phyloP scores from a whole-genome alignment of 2,888 invertebrate species.

The Thysanoteuthis rhombus region DNA sequence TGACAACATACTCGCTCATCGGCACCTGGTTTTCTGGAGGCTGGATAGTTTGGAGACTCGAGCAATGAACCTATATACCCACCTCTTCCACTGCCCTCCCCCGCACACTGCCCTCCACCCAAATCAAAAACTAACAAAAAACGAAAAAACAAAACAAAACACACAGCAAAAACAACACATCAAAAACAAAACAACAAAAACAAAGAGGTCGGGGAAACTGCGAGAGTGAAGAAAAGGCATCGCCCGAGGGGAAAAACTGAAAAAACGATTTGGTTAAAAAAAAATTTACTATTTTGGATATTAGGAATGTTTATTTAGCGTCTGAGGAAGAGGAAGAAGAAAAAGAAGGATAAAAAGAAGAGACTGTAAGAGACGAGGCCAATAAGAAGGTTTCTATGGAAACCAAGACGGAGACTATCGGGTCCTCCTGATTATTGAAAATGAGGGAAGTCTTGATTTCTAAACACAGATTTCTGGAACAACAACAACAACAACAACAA shows the following conservation, averaged over 20 bases:
- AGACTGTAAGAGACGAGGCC: neutral
- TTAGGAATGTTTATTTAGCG: neutral
- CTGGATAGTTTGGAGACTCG: neutral
- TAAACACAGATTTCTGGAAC: too few species aligned
- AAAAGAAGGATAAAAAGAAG: neutral
- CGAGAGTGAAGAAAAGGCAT: neutral
- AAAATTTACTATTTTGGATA: neutral
- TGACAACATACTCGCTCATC: neutral
- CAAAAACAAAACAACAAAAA: too few species aligned
- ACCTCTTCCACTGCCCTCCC: too few species aligned
- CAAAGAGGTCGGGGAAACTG: neutral
- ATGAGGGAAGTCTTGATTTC: too few species aligned
- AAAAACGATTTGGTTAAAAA: neutral
- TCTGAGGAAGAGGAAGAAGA: neutral
- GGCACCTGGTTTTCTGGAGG: neutral
- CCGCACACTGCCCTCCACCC: too few species aligned
- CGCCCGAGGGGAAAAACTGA: neutral
- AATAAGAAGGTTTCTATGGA: neutral
- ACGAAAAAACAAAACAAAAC: too few species aligned
- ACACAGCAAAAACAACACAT: too few species aligned
- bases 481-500: too few species aligned
- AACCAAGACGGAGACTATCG: neutral
- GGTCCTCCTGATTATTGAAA: neutral
- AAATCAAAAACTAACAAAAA: too few species aligned
- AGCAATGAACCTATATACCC: too few species aligned